phyloP scores from a whole-genome alignment of 2,113 vertebrate species.

The Tauraco erythrolophus region DNA sequence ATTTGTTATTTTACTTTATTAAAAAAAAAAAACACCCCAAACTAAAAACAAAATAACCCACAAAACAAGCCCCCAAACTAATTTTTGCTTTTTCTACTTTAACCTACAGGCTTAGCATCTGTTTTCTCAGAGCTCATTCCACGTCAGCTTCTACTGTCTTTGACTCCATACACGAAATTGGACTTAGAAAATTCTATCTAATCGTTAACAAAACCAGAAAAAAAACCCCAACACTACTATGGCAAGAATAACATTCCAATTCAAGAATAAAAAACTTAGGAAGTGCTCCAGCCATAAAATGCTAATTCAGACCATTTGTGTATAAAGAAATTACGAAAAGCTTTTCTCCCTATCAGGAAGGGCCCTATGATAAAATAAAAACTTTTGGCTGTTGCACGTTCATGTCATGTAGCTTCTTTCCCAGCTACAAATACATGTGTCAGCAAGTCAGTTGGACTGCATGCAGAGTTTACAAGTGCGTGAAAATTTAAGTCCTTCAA shows the following conservation, averaged over 20 bases:
- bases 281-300: not conserved
- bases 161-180: not conserved
- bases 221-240: not conserved
- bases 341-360: not conserved
- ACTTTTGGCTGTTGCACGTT: not conserved
- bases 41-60: not conserved
- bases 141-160: not conserved
- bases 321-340: not conserved
- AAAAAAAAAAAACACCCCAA: not conserved
- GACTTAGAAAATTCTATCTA: not conserved
- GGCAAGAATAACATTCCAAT: not conserved
- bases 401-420: not conserved
- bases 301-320: not conserved
- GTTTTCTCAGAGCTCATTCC: not conserved
- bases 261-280: not conserved
- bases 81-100: not conserved
- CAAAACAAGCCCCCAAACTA: not conserved
- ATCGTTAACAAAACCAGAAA: not conserved
- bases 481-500: not conserved
- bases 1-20: not conserved
- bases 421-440: not conserved
- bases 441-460: not conserved
- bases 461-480: not conserved
- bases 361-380: not conserved
- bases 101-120: not conserved